Evolutionary conservation across 1,140 invertebrate species (phyloP).

Genomic region (Trichomalopsis sarcophagae): DNA sequence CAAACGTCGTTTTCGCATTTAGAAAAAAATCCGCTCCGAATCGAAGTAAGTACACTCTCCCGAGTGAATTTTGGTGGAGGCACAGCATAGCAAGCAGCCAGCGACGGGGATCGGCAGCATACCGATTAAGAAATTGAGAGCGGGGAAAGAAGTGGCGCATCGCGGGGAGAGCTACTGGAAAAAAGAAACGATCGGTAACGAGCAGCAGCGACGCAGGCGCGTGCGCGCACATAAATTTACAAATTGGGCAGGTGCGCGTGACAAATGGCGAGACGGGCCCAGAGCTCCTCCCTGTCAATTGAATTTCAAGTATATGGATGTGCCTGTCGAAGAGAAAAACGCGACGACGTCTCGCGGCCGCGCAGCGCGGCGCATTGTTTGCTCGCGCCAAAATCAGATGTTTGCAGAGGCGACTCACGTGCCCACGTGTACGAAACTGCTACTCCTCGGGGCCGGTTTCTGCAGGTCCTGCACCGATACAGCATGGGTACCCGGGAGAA

Average conservation of each 20-base stretch:
- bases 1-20: too few species aligned
- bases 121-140: constrained; percentile 38
- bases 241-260: constrained; percentile 49
- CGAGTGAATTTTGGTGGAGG: background rate
- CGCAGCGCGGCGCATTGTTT: constrained; percentile 25
- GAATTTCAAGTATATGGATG: constrained; percentile 35
- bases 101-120: background rate
- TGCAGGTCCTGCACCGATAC: too few species aligned
- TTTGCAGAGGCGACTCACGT: constrained; percentile 34
- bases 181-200: background rate
- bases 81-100: background rate
- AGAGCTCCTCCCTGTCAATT: constrained; percentile 39
- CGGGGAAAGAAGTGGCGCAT: background rate
- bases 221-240: constrained; percentile 43
- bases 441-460: background rate
- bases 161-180: background rate
- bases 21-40: too few species aligned
- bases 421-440: background rate
- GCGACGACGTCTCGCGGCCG: background rate
- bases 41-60: too few species aligned
- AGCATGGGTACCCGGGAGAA: background rate
- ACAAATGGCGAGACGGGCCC: constrained; percentile 20
- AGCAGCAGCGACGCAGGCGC: background rate
- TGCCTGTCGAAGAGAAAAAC: background rate
- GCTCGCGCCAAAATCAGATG: background rate